A percentile compares a stretch with the other conserved stretches of the same genome.
Evolutionary conservation across 2,888 invertebrate genomes (phyloP).

Genomic region (Rhamnusium bicolor): DNA sequence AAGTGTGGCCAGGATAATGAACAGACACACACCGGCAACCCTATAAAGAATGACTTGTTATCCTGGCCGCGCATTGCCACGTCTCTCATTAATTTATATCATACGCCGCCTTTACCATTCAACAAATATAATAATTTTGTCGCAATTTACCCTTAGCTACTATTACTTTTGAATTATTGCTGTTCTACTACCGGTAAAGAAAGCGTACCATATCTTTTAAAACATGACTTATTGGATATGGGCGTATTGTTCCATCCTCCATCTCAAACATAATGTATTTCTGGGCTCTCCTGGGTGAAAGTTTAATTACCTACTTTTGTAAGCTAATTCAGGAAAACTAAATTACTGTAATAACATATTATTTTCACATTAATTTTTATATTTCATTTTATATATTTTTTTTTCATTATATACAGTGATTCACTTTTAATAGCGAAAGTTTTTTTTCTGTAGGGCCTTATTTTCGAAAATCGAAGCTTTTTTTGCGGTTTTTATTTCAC

Average conservation of each 20-base stretch:
- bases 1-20: slow-evolving; percentile 52
- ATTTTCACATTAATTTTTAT: too few species aligned
- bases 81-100: slow-evolving; percentile 37
- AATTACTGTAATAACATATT: too few species aligned
- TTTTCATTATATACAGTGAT: too few species aligned
- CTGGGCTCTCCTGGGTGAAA: not conserved
- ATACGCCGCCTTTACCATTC: slow-evolving; percentile 11
- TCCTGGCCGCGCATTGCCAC: slow-evolving; percentile 38
- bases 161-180: slow-evolving; percentile 14
- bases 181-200: not conserved
- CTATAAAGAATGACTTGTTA: slow-evolving; percentile 55
- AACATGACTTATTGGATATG: not conserved
- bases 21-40: slow-evolving; percentile 47
- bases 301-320: too few species aligned
- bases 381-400: too few species aligned
- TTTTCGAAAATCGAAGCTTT: too few species aligned
- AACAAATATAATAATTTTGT: slow-evolving; percentile 18
- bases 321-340: too few species aligned
- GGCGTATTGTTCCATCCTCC: not conserved
- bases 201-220: not conserved
- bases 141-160: not conserved
- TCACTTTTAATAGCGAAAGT: too few species aligned
- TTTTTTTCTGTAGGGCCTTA: too few species aligned
- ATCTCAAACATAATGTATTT: not conserved
- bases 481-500: too few species aligned